These are phyloP conservation scores for Dicranocentrus wangi DNA, from an alignment of 2,888 invertebrate species.

Conservation along the genomic window DNA sequence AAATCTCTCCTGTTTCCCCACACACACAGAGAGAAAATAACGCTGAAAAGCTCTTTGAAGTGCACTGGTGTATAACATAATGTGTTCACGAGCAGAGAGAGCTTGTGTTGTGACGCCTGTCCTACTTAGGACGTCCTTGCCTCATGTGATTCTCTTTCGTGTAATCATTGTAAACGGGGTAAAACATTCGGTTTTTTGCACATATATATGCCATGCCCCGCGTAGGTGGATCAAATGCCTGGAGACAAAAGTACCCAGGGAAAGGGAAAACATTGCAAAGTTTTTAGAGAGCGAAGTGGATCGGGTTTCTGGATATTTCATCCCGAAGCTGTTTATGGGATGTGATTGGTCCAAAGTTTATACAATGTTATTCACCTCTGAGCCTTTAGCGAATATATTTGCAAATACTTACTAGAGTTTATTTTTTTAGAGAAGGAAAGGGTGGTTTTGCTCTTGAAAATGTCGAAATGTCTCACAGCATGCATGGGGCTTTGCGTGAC, in stretches of 20 bases:
- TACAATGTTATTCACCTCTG: too few species aligned
- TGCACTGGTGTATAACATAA: neutral
- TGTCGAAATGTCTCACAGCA: neutral
- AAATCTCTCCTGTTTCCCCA: too few species aligned
- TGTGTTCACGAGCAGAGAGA: neutral
- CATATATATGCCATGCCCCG: too few species aligned
- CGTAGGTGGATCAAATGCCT: neutral
- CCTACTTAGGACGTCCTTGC: conserved; percentile 57
- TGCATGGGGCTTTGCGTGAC: neutral
- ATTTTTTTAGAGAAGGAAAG: neutral
- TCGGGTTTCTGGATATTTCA: too few species aligned
- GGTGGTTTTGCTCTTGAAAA: neutral
- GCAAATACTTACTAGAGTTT: too few species aligned
- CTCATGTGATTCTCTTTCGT: conserved; percentile 12
- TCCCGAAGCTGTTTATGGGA: neutral
- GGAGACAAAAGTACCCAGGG: neutral
- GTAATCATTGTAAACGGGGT: conserved; percentile 2
- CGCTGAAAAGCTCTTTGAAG: neutral
- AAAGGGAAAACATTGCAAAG: neutral
- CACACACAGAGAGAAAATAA: too few species aligned
- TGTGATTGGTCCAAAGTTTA: neutral
- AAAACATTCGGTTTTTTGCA: too few species aligned
- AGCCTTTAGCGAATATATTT: too few species aligned
- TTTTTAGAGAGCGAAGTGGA: neutral
- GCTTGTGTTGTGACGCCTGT: conserved; percentile 48